These are phyloP conservation scores for Protosalanx chinensis DNA, from an alignment of 2,797 vertebrate genomes.

Conservation along the genomic window DNA sequence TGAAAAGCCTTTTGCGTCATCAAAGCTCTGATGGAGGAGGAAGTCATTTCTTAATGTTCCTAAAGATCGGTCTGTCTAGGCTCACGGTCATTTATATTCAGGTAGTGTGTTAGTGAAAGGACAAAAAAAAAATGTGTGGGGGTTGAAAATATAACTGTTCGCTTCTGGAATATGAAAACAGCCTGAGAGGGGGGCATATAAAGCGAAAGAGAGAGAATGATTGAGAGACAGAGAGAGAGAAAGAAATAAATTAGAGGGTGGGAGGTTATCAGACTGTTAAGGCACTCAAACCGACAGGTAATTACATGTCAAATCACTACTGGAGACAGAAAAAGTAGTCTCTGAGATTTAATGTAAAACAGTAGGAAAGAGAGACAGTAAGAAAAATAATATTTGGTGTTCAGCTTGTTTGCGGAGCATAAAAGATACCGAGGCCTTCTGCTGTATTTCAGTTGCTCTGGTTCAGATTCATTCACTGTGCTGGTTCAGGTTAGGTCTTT, in stretches of 20 bases:
- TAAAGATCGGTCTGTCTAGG: conserved; percentile 37
- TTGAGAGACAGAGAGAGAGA: conserved; percentile 24
- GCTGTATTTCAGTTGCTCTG: not conserved
- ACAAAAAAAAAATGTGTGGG: conserved; percentile 52
- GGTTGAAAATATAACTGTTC: conserved; percentile 65
- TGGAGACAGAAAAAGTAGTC: conserved; percentile 39
- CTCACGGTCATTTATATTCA: conserved; percentile 65
- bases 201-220: not conserved
- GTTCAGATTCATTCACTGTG: not conserved
- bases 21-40: conserved; percentile 16
- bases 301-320: conserved; percentile 70
- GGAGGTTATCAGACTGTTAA: conserved; percentile 64
- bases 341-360: not conserved
- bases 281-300: conserved; percentile 64
- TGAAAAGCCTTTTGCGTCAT: not conserved
- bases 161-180: conserved; percentile 56
- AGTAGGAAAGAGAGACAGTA: not conserved
- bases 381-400: not conserved
- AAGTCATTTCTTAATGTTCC: conserved; percentile 51
- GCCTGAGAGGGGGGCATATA: not conserved
- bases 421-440: not conserved
- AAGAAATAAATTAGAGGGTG: conserved; percentile 40
- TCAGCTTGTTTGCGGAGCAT: not conserved
- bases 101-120: conserved; percentile 66
- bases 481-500: conserved; percentile 33